Base-by-base conservation (phyloP, 2,797 vertebrate genomes). In the Bradypodion pumilum region DNA sequence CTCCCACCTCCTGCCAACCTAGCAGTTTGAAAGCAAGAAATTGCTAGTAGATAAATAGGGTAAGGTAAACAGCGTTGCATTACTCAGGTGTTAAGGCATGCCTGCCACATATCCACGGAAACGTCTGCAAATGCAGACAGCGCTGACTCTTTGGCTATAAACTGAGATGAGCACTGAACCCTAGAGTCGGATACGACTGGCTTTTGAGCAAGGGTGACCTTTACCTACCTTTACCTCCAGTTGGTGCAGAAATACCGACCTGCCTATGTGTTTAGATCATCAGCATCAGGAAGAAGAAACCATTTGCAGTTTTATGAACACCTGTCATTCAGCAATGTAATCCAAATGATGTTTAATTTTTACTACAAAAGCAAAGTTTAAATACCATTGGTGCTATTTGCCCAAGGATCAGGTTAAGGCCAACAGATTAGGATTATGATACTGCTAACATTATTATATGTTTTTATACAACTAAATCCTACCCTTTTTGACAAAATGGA, bases 161-260 rank as follows among this genome's bases (percentile, higher is more conserved):
- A n/a, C n/a, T n/a, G n/a, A n/a, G n/a, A n/a, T n/a, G n/a, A n/a
- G n/a, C n/a, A n/a, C n/a, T n/a, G n/a, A n/a, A n/a, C n/a, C n/a
- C n/a, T n/a, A n/a, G n/a, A n/a, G n/a, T n/a, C n/a, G n/a, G n/a
- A n/a, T n/a, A n/a, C n/a, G n/a, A n/a, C n/a, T n/a, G n/a, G n/a
- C n/a, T n/a, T n/a, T n/a, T n/a, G n/a, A n/a, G n/a, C n/a, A n/a
- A n/a, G n/a, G n/a, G n/a, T n/a, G n/a, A n/a, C n/a, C 46, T 49
- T 12, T 49, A 7, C 13, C 46, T 49, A 7, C 13, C 46, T 49
- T 12, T 49, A 15, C 13, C 56, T 56, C 52, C 21, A 10, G 5
- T 1, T 37, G 77, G 0, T 0, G 5, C 10, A 23, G 10, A 65
- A 9, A 3, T 19, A 12, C 2, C 59, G 29, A 0, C 1, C 1